Conservation (phyloP, 2,113 vertebrate species). For the Diadophis punctatus region DNA sequence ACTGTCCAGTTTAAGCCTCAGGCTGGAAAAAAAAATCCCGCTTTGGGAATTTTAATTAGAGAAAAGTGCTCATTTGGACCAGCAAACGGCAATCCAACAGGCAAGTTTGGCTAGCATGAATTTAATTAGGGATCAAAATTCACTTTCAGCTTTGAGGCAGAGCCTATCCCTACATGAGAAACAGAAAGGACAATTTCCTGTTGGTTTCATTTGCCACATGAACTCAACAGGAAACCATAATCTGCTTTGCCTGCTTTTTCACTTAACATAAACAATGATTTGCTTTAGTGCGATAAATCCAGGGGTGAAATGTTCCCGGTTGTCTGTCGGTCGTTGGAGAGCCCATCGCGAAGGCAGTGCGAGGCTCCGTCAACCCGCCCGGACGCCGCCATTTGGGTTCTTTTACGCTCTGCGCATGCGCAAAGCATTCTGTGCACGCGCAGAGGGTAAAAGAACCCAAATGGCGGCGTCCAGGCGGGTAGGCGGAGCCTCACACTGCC, state of each 20-base stretch:
- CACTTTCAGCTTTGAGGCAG: neutral
- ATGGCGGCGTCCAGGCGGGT: too few relatives aligned
- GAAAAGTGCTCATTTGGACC: neutral
- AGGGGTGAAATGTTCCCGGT: too few relatives aligned
- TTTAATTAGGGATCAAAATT: neutral
- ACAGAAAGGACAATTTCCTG: neutral
- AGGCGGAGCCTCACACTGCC: too few relatives aligned
- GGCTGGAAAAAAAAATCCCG: neutral
- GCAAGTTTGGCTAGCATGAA: neutral
- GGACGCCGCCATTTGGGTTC: too few relatives aligned
- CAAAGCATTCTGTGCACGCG: too few relatives aligned
- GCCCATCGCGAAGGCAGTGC: too few relatives aligned
- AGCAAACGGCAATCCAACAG: neutral
- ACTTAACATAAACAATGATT: neutral
- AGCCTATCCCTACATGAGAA: neutral
- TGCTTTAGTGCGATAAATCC: neutral
- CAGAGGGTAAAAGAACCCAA: too few relatives aligned
- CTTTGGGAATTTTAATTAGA: too few relatives aligned
- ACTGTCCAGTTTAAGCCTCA: neutral
- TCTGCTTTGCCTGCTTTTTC: neutral
- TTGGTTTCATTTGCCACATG: neutral
- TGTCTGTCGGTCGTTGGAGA: too few relatives aligned
- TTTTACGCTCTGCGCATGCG: too few relatives aligned
- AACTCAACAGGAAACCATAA: neutral
- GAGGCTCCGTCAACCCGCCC: too few relatives aligned